Conservation (phyloP, 2,113 vertebrate genomes). For the Perognathus longimembris region DNA sequence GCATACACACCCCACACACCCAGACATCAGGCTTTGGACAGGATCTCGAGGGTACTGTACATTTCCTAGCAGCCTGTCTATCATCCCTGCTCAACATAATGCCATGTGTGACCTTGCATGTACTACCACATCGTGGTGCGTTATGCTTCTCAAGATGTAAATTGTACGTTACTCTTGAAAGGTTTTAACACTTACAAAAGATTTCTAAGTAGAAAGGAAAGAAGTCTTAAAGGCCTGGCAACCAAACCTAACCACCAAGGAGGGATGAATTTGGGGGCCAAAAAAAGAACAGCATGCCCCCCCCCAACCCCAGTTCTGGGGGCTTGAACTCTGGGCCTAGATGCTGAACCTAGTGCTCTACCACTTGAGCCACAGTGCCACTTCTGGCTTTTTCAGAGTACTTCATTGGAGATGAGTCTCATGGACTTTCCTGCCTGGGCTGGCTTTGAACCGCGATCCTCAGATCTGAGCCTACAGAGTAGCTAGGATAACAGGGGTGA, state of each 20-base stretch:
- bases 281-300: too few species aligned
- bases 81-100: slow-evolving; percentile 26
- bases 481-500: too few species aligned
- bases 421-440: too few species aligned
- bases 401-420: too few species aligned
- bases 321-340: too few species aligned
- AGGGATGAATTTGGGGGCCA: neutral
- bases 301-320: too few species aligned
- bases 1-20: neutral
- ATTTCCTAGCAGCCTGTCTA: neutral
- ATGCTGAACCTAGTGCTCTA: too few species aligned
- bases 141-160: neutral
- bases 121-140: neutral
- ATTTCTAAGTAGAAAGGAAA: neutral
- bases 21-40: neutral
- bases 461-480: too few species aligned
- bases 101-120: neutral
- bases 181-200: neutral
- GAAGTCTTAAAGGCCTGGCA: neutral
- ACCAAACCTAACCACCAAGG: neutral
- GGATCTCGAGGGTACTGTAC: neutral
- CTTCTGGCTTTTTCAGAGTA: too few species aligned
- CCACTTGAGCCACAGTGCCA: too few species aligned
- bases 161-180: neutral
- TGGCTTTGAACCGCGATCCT: too few species aligned